Conservation (phyloP, 1,140 invertebrate species). For the Zaprionus capensis region DNA sequence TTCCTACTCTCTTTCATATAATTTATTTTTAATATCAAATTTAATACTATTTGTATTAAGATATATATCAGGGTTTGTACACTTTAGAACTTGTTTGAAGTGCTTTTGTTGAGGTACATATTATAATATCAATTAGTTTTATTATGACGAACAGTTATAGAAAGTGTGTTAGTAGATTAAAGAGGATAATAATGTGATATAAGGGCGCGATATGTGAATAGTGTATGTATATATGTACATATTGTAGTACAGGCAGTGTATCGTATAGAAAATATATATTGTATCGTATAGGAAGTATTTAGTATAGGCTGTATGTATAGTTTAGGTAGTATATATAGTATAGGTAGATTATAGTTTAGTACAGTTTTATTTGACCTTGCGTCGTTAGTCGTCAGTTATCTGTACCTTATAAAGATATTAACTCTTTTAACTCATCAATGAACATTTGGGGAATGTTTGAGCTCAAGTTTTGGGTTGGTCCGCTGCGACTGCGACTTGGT, state of each 20-base stretch:
- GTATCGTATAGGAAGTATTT: too few relatives aligned
- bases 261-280: too few relatives aligned
- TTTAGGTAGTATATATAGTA: too few relatives aligned
- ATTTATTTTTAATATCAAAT: not conserved
- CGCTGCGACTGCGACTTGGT: constrained; percentile 42
- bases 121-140: not conserved
- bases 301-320: too few relatives aligned
- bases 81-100: not conserved
- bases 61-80: not conserved
- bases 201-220: not conserved
- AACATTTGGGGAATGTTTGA: constrained; percentile 11
- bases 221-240: too few relatives aligned
- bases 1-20: too few relatives aligned
- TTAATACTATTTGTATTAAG: not conserved
- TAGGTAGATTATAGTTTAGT: not conserved
- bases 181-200: not conserved
- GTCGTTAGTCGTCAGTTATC: not conserved
- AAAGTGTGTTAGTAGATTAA: not conserved
- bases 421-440: not conserved
- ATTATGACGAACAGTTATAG: not conserved
- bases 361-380: not conserved
- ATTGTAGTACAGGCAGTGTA: too few relatives aligned
- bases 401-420: not conserved
- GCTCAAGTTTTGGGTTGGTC: constrained; percentile 40
- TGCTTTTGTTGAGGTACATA: not conserved